These are phyloP conservation scores for Dendrolimus kikuchii DNA, from an alignment of 1,140 invertebrate genomes.

Conservation along the genomic window DNA sequence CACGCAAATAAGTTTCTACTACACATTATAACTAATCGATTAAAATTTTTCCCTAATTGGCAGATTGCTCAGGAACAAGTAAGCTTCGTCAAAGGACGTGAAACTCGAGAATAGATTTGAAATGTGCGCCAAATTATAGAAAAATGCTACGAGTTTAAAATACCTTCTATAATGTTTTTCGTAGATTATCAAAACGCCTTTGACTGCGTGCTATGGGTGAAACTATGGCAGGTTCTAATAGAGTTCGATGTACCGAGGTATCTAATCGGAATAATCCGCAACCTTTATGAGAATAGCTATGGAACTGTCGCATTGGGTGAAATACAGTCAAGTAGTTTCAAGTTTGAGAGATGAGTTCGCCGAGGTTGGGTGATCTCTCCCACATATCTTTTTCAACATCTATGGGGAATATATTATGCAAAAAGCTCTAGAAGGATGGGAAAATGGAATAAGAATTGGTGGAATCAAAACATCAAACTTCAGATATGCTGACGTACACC, in stretches of 20 bases:
- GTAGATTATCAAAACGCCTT: slow-evolving; percentile 17
- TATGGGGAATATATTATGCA: slow-evolving; percentile 18
- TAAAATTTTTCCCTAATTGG: slow-evolving; percentile 12
- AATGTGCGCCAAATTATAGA: slow-evolving; percentile 11
- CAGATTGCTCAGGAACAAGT: slow-evolving; percentile 19
- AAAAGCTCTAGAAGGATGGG: slow-evolving; percentile 9
- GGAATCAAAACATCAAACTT: slow-evolving; percentile 7
- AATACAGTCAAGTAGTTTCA: slow-evolving; percentile 6
- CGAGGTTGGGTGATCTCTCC: slow-evolving; percentile 16
- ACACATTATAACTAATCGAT: slow-evolving; percentile 15
- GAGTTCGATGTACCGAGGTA: slow-evolving; percentile 14
- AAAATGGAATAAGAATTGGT: slow-evolving; percentile 5
- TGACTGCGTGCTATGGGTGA: slow-evolving; percentile 14
- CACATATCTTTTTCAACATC: slow-evolving; percentile 14
- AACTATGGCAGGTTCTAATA: slow-evolving; percentile 8
- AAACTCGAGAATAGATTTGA: slow-evolving; percentile 21
- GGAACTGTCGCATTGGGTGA: slow-evolving; percentile 7
- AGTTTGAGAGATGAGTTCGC: slow-evolving; percentile 12
- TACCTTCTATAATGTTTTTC: slow-evolving; percentile 10
- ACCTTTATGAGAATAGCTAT: slow-evolving; percentile 6
- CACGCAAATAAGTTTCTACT: slow-evolving; percentile 22
- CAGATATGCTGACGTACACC: slow-evolving; percentile 11
- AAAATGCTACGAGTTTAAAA: slow-evolving; percentile 14
- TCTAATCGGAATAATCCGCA: slow-evolving; percentile 5
- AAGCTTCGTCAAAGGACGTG: slow-evolving; percentile 17